These are phyloP conservation scores for Heterotilapia buettikoferi DNA, from an alignment of 2,113 vertebrate genomes.

Conservation along the genomic window DNA sequence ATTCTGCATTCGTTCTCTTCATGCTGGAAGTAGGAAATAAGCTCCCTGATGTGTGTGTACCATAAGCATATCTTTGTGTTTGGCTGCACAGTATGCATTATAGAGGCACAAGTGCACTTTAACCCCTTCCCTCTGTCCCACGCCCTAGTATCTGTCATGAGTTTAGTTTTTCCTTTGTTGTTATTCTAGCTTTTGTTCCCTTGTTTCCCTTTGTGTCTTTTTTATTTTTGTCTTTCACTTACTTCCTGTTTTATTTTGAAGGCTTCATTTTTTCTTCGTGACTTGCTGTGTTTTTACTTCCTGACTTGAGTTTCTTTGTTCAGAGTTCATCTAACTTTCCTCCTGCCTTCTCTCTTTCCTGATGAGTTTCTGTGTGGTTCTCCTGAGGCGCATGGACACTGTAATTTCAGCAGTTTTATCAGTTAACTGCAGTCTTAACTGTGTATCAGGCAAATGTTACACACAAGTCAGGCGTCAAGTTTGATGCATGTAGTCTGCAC, in stretches of 20 bases:
- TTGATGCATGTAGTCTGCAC: not conserved
- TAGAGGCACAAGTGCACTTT: not conserved
- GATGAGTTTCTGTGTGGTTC: fast-evolving
- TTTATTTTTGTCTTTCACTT: fast-evolving
- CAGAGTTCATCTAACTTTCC: not conserved
- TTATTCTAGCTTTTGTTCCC: not conserved
- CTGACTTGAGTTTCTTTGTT: not conserved
- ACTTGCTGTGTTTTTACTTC: not conserved
- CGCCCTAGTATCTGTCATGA: fast-evolving
- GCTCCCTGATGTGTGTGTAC: not conserved
- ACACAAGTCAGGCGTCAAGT: not conserved
- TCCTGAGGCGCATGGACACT: fast-evolving
- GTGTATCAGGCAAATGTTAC: not conserved
- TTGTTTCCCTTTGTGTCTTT: not conserved
- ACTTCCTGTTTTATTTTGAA: not conserved
- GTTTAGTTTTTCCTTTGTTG: not conserved
- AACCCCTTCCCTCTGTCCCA: not conserved
- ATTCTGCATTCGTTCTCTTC: not conserved
- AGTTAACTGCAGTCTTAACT: not conserved
- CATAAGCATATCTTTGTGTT: fast-evolving
- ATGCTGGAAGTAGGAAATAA: not conserved
- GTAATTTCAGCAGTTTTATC: not conserved
- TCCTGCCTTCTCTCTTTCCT: fast-evolving
- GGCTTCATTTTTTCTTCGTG: fast-evolving
- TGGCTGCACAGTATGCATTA: not conserved